A percentile compares a stretch with the other conserved stretches of the same genome.
These are phyloP conservation scores for Nematopogon swammerdamellus DNA, from an alignment of 2,888 invertebrate genomes.

Conservation along the genomic window DNA sequence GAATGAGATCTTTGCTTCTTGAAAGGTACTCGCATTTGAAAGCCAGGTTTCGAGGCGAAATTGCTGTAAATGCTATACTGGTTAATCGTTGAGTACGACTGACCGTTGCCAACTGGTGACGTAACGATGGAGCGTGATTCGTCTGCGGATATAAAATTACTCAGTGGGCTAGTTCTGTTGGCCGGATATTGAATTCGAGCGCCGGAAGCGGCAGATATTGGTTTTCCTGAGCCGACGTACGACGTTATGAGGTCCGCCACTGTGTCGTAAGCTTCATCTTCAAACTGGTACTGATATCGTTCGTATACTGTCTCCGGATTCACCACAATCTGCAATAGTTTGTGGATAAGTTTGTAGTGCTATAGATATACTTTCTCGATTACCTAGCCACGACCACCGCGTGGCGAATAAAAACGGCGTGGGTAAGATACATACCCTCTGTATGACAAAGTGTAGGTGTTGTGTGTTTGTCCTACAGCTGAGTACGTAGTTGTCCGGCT, in stretches of 20 bases:
- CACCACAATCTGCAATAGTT: slow-evolving; percentile 72
- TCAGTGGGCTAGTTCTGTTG: slow-evolving; percentile 75
- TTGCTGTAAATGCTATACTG: slow-evolving; percentile 48
- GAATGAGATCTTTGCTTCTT: slow-evolving; percentile 74
- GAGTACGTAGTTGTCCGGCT: slow-evolving; percentile 92
- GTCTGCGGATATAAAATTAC: slow-evolving; percentile 58
- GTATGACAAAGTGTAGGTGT: slow-evolving; percentile 90
- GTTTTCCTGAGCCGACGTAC: slow-evolving; percentile 87
- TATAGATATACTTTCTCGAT: too few relatives aligned
- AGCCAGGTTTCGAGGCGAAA: slow-evolving; percentile 39
- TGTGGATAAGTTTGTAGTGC: too few relatives aligned
- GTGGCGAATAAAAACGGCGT: too few relatives aligned
- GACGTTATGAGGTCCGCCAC: slow-evolving; percentile 91
- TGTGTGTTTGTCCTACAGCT: slow-evolving; percentile 80
- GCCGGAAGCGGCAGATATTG: slow-evolving; percentile 85
- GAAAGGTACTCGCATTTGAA: slow-evolving; percentile 36
- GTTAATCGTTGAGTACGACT: slow-evolving; percentile 51
- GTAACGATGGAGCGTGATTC: slow-evolving; percentile 25
- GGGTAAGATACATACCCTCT: slow-evolving; percentile 66
- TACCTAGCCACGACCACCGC: too few relatives aligned
- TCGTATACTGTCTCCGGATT: slow-evolving; percentile 92
- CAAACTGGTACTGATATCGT: slow-evolving; percentile 88
- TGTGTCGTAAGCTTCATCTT: slow-evolving; percentile 90
- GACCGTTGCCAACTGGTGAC: slow-evolving; percentile 31
- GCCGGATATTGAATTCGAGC: slow-evolving; percentile 84